Conservation (phyloP, 1,140 invertebrate species). For the Leptoteleia sp. region DNA sequence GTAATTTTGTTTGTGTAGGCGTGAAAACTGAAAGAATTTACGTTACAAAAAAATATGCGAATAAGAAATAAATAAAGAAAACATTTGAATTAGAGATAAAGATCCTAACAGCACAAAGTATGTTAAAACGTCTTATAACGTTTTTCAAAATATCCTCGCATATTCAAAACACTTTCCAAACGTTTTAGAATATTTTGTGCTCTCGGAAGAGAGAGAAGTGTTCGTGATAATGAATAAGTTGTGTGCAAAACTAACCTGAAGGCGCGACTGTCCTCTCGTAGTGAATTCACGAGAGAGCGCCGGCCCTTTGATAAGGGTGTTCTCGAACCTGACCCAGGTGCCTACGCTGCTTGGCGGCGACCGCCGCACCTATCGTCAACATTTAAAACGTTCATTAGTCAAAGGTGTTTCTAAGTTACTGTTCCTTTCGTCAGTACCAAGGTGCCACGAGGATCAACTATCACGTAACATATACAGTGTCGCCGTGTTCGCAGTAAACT, state of each 20-base stretch:
- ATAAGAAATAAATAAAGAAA: no score
- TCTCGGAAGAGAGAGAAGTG: conserved; percentile 23
- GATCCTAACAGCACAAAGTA: no score
- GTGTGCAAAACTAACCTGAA: conserved; percentile 79
- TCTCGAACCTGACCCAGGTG: conserved; percentile 92
- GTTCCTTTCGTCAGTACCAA: conserved; percentile 48
- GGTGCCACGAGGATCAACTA: conserved; percentile 60
- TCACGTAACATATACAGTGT: conserved; percentile 25
- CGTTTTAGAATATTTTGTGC: no score
- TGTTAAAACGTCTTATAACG: no score
- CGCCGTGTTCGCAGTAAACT: no score
- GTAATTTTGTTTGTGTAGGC: no score
- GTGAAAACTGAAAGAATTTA: no score
- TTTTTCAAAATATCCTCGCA: no score
- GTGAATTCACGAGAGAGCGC: conserved; percentile 86
- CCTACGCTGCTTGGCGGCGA: conserved; percentile 88
- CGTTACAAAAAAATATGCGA: no score
- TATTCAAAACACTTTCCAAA: no score
- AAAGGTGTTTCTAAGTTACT: conserved; percentile 31
- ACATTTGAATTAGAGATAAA: no score
- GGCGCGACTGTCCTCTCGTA: conserved; percentile 74
- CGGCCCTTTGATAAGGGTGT: conserved; percentile 95
- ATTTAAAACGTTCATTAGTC: conserved; percentile 76
- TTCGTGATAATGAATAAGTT: conserved; percentile 69
- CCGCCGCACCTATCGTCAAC: conserved; percentile 85